Base-by-base conservation (phyloP, 2,888 invertebrate species). In the Ormyrus rosae region DNA sequence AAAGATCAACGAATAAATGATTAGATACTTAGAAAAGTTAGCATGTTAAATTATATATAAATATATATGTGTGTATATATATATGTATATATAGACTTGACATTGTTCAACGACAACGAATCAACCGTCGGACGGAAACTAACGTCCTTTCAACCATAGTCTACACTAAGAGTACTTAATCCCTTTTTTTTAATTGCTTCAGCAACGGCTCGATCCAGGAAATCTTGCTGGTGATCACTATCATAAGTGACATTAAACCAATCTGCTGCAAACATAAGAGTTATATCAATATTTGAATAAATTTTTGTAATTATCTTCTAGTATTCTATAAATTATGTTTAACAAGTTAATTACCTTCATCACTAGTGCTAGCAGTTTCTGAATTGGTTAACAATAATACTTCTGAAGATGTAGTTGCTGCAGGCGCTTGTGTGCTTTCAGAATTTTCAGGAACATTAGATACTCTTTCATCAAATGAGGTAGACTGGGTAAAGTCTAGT, bases 131-230 rank as follows among this genome's bases (percentile, higher is more conserved):
- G 69, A 71, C n/a, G 71, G 58, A 73, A 65, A 65, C 56, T 70
- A 7, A 77, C 19, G 19, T 64, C 45, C 13, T 46, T 79, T 89
- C 87, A 90, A 85, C 89, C 89, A 73, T 90, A 89, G 75, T 90
- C 90, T 9, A 89, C 89, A 51, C 88, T 89, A 7, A 89, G 86
- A n/a, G 88, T 87, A 83, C 89, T 94, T 58, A 95, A 91, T 50
- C 95, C 95, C 90, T 95, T 95, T 88, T 94, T 94, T 87, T 94
- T 93, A 83, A 95, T 95, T 53, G 95, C 95, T 86, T 93, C 94
- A 63, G 94, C 92, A n/a, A 95, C 94, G n/a, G 95, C 95, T 70
- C 94, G 92, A 90, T 94, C 94, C 83, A 95, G 90, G 86, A 95
- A 94, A 86, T 95, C 94, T 74, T 90, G 87, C 19, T 89, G 89